phyloP scores from a whole-genome alignment of 1,140 invertebrate species.

The Diplogasteroides magnus region DNA sequence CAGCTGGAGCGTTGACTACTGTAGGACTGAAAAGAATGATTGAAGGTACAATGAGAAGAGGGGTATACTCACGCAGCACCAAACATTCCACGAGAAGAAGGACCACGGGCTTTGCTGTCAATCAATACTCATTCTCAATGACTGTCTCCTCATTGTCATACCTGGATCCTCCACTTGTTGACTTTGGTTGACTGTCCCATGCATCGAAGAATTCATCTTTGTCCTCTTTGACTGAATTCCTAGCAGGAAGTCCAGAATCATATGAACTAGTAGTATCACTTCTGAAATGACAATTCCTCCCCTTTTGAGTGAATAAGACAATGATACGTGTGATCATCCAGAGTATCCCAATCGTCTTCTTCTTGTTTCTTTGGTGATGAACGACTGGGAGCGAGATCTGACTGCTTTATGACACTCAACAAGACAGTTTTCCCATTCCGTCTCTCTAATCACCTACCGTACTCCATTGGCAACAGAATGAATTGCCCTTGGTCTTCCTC shows the following conservation, averaged over 20 bases:
- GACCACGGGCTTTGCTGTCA: not conserved
- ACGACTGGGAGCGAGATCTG: conserved; percentile 52
- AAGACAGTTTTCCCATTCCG: not conserved
- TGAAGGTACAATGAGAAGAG: not conserved
- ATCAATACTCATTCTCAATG: not conserved
- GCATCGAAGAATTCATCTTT: conserved; percentile 31
- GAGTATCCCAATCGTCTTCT: conserved; percentile 29
- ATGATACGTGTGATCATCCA: conserved; percentile 16
- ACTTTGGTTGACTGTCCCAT: conserved; percentile 11
- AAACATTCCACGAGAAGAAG: conserved; percentile 14
- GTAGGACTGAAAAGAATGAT: conserved; percentile 2
- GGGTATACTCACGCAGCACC: conserved; percentile 1
- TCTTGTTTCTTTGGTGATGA: conserved; percentile 2
- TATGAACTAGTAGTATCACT: conserved; percentile 2
- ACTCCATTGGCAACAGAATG: conserved; percentile 89
- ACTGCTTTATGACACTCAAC: conserved; percentile 70
- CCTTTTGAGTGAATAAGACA: not conserved
- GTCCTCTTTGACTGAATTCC: conserved; percentile 5
- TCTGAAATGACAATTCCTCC: not conserved
- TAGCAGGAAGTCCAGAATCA: not conserved
- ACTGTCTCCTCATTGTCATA: not conserved
- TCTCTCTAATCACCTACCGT: conserved; percentile 61
- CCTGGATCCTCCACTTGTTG: not conserved
- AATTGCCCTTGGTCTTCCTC: conserved; percentile 64
- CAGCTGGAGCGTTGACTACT: conserved; percentile 8